Evolutionary conservation across 1,140 invertebrate genomes (phyloP), one percentile per base, ranked within the genome.

Genomic region (Hesperophylax magnus): DNA sequence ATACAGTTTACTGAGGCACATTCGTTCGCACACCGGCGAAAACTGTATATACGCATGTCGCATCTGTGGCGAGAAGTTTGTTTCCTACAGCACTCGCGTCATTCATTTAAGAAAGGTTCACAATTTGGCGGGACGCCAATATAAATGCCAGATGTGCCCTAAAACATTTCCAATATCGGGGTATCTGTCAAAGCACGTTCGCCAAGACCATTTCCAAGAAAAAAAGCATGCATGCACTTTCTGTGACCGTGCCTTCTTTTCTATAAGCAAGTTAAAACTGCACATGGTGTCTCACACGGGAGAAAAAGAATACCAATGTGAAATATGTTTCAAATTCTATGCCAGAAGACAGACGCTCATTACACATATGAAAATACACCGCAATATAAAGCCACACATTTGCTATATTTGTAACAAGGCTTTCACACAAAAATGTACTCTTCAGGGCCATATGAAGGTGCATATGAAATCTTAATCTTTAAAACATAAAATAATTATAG

Each of bases 281-380:
- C 83, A 84, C 34, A 93, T 94, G 87, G 87, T 94, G 78, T 93
- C 92, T 2, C 93, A 94, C 83, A 93, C 92, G 0, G 93, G 93
- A 0, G 93, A 93, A 82, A 88, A 91, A 18, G 92, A 92, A 24
- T 93, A 92, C 85, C 87, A 88, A 47, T 93, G 92, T 83, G 84
- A 85, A 17, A 86, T 92, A 47, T 94, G 93, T 84, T 53, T 91
- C 92, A 75, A 79, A 52, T 22, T 77, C 11, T 94, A 94, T 85
- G 93, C 92, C 65, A 90, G 94, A 75, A 93, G 93, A 82, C 90
- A 94, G 82, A 94, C 93, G 54, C 91, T 95, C 88, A 89, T 94
- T 39, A 91, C 94, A 74, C 94, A 95, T 84, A 91, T 94, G 84
- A 92, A 93, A 69, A 93, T 93, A 9, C 93, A 94, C 78, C 89